Evolutionary conservation across 2,888 invertebrate species (phyloP), one percentile per base, ranked within the genome.

Genomic region (Pachycephus smyrnensis): DNA sequence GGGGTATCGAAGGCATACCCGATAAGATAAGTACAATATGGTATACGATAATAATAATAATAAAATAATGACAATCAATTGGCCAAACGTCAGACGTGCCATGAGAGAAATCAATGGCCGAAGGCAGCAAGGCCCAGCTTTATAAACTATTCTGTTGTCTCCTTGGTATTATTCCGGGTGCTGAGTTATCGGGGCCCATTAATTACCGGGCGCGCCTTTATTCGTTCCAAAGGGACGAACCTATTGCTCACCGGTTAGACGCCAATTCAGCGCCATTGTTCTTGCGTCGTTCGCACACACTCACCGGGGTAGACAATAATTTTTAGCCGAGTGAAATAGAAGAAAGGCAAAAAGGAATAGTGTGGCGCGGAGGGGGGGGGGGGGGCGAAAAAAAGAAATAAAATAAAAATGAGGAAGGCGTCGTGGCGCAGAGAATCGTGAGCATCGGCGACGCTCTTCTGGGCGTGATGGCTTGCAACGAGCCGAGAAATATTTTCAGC

Each of bases 61-160:
- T 3, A 37, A 37, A 37, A 40, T 40, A 40, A 40, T 40, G 15
- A 40, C 0, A 40, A 40, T 40, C 40, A 40, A 40, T 40, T 40
- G 40, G 40, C 40, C 12, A 40, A 40, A 40, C 40, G 40, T 40
- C 15, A 40, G 40, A 40, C 40, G 40, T 40, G 15, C 40, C 40
- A 40, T 15, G 78, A 80, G 74, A 74, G 55, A 31, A 77, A 79
- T 81, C 82, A 83, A 84, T 82, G 83, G 82, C 75, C 40, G 81
- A 82, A 82, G 82, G 82, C 82, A 81, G 73, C 80, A 76, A 79
- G 76, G 77, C 74, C 82, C 76, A 82, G 85, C 87, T 91, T 91
- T 90, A 91, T 90, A 90, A 91, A 91, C 91, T 91, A 91, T 91
- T 90, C 91, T 90, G 91, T 91, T 91, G 90, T 91, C 90, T 91